phyloP scores from a whole-genome alignment of 2,797 vertebrate genomes.

The Tachyglossus aculeatus region DNA sequence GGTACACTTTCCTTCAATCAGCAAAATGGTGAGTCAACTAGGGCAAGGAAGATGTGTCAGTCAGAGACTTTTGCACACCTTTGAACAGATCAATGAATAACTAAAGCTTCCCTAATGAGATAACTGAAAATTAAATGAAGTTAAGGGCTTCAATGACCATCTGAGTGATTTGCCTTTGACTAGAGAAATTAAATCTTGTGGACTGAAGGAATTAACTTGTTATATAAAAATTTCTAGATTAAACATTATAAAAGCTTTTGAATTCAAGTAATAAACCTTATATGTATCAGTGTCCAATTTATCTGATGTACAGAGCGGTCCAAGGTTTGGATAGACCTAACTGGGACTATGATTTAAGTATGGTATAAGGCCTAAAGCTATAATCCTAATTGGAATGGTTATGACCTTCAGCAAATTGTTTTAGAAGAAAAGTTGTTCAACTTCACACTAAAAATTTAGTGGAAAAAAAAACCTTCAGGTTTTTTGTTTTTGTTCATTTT shows the following conservation, averaged over 20 bases:
- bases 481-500: too few species aligned
- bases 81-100: constrained; percentile 5
- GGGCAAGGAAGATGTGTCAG: too few species aligned
- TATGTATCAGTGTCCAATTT: neutral
- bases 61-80: constrained; percentile 28
- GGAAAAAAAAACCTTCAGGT: too few species aligned
- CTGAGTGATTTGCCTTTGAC: constrained; percentile 31
- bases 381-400: constrained; percentile 32
- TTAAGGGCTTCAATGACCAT: neutral
- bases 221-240: constrained; percentile 4
- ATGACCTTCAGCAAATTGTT: constrained; percentile 25
- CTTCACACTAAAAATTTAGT: constrained; percentile 37
- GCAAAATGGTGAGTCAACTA: neutral
- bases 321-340: constrained; percentile 8
- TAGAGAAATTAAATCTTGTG: constrained; percentile 30
- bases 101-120: constrained; percentile 31
- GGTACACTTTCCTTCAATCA: constrained; percentile 11
- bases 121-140: constrained; percentile 18
- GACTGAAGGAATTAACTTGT: neutral
- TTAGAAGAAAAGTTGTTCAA: constrained; percentile 26
- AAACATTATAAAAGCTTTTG: neutral
- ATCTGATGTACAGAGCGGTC: neutral
- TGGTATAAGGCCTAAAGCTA: constrained; percentile 20
- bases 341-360: constrained; percentile 31
- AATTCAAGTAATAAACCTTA: neutral